phyloP scores from a whole-genome alignment of 2,888 invertebrate genomes.

The Caenorhabditis sp. region DNA sequence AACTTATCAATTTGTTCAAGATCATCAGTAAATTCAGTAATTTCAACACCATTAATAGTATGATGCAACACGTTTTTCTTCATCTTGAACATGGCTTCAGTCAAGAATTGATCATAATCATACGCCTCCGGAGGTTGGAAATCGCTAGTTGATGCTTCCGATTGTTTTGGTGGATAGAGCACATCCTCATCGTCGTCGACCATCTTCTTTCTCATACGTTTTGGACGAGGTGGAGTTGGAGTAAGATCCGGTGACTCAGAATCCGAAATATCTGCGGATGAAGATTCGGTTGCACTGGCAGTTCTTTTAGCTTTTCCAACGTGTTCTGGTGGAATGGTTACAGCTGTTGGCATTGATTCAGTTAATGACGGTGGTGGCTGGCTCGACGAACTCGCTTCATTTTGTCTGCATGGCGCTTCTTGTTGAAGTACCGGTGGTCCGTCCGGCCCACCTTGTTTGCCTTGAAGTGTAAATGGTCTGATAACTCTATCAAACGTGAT shows the following conservation, averaged over 20 bases:
- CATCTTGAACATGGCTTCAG: neutral
- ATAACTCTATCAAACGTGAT: neutral
- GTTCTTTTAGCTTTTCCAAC: neutral
- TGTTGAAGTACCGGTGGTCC: neutral
- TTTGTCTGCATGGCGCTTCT: neutral
- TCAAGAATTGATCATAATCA: neutral
- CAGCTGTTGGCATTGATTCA: too few relatives aligned
- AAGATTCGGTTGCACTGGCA: too few relatives aligned
- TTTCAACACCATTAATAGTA: neutral
- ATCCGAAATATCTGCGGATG: too few relatives aligned
- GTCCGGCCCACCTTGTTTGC: neutral
- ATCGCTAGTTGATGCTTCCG: neutral
- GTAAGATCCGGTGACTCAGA: too few relatives aligned
- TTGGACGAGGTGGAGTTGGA: neutral
- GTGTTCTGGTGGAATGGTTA: too few relatives aligned
- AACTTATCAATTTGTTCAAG: neutral
- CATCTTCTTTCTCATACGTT: neutral
- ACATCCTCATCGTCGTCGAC: neutral
- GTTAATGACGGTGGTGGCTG: neutral
- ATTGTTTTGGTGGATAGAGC: neutral
- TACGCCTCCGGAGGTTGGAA: neutral
- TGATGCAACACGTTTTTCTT: neutral
- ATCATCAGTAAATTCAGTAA: neutral
- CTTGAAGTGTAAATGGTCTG: neutral
- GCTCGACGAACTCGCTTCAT: neutral